Evolutionary conservation across 2,888 invertebrate genomes (phyloP), one percentile per base, ranked within the genome.

Genomic region (Petrophora chlorosata): DNA sequence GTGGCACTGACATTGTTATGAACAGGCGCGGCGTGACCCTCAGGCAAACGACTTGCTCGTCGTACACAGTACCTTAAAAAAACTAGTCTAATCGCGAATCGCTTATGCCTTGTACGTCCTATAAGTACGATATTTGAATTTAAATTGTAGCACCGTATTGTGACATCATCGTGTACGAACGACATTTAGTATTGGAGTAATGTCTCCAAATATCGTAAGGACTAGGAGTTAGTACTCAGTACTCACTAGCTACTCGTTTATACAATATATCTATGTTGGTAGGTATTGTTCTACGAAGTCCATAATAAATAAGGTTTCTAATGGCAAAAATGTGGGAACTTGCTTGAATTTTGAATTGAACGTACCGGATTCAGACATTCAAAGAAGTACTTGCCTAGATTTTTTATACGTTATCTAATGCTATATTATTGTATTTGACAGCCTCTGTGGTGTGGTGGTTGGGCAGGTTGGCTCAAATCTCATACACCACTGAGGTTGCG

Each of bases 131-230:
- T 65, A 68, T 67, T 66, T 70, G 82, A 85, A 85, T 84, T 75
- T 74, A 70, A 82, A 82, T 64, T 69, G 56, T 65, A 65, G 54
- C 58, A 65, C 60, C 62, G 62, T 56, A 59, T 9, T 29, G 71
- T 85, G 85, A 85, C 83, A 82, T 84, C 85, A 84, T 74, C 63
- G 65, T 53, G 64, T 70, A 65, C 65, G 59, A 63, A 52, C 43
- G 67, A 70, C 74, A 74, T 78, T 79, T 71, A 71, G 70, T 70
- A 61, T 67, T 75, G 62, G 63, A 51, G 60, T 65, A 58, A 63
- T 62, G 55, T 56, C 33, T 16, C 41, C 41, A 51, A 51, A 45
- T 45, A 45, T 45, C 45, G 51, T 45, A 40, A 44, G 39, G 16
- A 38, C 28, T 36, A 12, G 28, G 35, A 40, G 41, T 51, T 51